Conservation (phyloP, 2,888 invertebrate genomes). For the Phyllotreta striolata region DNA sequence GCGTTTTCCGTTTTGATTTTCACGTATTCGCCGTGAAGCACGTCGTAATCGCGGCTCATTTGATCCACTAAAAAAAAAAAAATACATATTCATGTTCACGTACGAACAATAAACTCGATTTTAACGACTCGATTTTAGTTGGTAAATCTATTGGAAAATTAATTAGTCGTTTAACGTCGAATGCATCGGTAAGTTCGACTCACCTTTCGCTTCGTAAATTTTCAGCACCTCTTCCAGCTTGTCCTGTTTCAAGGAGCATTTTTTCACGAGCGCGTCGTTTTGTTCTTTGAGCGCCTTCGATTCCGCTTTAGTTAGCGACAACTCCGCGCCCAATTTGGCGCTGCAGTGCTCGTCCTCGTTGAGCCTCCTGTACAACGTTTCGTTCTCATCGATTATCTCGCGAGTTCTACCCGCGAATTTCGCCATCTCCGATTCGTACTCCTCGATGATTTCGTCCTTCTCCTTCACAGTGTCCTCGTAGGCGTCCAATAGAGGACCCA, state of each 20-base stretch:
- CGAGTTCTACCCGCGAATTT: conserved; percentile 76
- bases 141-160: no score
- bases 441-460: conserved; percentile 75
- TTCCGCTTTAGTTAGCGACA: conserved; percentile 61
- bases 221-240: conserved; percentile 78
- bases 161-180: no score
- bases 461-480: conserved; percentile 81
- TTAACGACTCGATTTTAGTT: no score
- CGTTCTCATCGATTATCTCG: conserved; percentile 75
- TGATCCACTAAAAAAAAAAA: conserved; percentile 64
- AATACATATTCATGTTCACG: conserved; percentile 14
- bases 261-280: conserved; percentile 65
- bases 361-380: conserved; percentile 65
- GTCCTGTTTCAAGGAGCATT: conserved; percentile 74
- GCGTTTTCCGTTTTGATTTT: conserved; percentile 67
- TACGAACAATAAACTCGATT: no score
- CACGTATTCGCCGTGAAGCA: conserved; percentile 70
- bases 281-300: conserved; percentile 55
- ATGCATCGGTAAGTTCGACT: no score
- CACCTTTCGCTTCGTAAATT: conserved; percentile 76
- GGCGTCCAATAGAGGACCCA: conserved; percentile 76
- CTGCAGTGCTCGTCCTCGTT: conserved; percentile 61
- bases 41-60: conserved; percentile 71
- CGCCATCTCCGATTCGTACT: conserved; percentile 76
- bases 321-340: conserved; percentile 60